A percentile compares a stretch with the other conserved stretches of the same genome.
These are phyloP conservation scores for Styela clava DNA, from an alignment of 23 tunicate species.

Conservation along the genomic window DNA sequence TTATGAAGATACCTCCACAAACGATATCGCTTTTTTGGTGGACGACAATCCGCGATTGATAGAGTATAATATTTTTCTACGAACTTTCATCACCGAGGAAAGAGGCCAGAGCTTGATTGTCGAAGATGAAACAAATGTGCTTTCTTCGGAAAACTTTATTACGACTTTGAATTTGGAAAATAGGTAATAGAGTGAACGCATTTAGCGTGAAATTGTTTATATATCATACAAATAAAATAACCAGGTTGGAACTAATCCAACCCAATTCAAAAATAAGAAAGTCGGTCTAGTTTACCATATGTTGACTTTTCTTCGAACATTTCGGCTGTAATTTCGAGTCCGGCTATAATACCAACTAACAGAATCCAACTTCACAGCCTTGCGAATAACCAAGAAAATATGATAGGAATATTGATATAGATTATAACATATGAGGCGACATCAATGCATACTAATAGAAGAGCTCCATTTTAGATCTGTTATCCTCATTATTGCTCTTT, in stretches of 20 bases:
- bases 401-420: no score
- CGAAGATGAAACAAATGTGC: constrained; percentile 11
- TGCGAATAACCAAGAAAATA: no score
- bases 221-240: not conserved
- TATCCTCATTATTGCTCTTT: no score
- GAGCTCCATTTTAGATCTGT: no score
- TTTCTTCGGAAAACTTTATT: not conserved
- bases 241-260: not conserved
- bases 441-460: no score
- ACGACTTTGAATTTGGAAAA: not conserved
- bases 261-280: no score
- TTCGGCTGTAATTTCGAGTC: no score
- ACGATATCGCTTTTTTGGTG: not conserved
- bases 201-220: not conserved
- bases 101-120: constrained; percentile 1
- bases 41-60: constrained; percentile 3
- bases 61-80: not conserved
- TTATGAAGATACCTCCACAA: constrained; percentile 9
- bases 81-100: not conserved
- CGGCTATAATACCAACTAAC: no score
- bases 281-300: no score
- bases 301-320: no score
- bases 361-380: no score
- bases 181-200: not conserved
- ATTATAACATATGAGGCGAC: no score